A percentile compares a stretch with the other conserved stretches of the same genome.
Conservation (phyloP, 2,797 vertebrate genomes). For the Cichlasoma orientale region DNA sequence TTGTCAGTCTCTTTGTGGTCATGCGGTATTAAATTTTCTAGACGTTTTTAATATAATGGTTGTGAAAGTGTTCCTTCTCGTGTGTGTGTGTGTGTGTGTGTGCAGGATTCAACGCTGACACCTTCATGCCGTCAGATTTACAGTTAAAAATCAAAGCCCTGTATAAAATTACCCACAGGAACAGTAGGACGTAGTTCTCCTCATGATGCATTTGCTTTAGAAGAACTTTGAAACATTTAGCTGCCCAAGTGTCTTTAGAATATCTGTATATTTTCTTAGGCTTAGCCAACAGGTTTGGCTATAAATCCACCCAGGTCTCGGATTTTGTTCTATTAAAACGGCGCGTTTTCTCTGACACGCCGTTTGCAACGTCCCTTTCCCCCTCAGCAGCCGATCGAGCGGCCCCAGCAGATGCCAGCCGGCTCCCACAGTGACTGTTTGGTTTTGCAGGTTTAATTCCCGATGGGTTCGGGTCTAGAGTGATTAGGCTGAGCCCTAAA, state of each 20-base stretch:
- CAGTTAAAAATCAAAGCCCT: neutral
- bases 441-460: conserved; percentile 80
- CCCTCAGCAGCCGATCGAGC: conserved; percentile 26
- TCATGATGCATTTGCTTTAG: neutral
- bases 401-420: conserved; percentile 66
- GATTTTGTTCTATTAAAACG: neutral
- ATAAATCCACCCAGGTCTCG: neutral
- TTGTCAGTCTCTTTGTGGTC: conserved; percentile 17
- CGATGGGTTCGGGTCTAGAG: conserved; percentile 71
- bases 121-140: neutral
- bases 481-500: conserved; percentile 78
- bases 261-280: neutral
- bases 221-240: neutral
- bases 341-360: neutral
- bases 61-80: neutral
- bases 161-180: neutral
- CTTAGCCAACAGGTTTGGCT: neutral
- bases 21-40: conserved; percentile 10
- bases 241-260: too few species aligned
- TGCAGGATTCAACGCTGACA: conserved; percentile 11
- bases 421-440: conserved; percentile 80
- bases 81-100: neutral
- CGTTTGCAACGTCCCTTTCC: neutral
- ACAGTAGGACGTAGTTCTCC: neutral
- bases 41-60: neutral